phyloP scores from a whole-genome alignment of 2,113 vertebrate species.

The Melanostigma gelatinosum region DNA sequence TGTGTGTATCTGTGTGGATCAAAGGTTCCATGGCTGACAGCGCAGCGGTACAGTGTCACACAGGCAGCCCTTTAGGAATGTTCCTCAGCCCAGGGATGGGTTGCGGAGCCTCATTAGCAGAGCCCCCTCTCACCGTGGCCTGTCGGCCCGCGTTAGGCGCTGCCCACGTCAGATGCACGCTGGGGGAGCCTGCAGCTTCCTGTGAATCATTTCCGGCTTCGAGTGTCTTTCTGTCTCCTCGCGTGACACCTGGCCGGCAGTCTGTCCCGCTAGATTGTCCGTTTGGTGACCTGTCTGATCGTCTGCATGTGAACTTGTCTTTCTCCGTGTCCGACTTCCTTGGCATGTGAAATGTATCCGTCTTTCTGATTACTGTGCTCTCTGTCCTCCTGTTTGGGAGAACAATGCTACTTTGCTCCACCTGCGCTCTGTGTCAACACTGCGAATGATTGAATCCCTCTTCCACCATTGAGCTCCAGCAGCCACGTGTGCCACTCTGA shows the following conservation, averaged over 20 bases:
- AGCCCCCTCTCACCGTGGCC: slow-evolving; percentile 86
- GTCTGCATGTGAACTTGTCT: neutral
- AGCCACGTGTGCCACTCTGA: slow-evolving; percentile 83
- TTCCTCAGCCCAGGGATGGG: slow-evolving; percentile 79
- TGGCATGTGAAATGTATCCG: neutral
- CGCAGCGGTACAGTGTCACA: slow-evolving; percentile 77
- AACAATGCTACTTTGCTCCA: neutral
- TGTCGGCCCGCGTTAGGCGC: slow-evolving; percentile 88
- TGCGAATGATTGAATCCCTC: slow-evolving; percentile 19
- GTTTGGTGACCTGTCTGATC: neutral
- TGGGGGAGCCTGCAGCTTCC: slow-evolving; percentile 82
- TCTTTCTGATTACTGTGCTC: neutral
- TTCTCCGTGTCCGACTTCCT: neutral
- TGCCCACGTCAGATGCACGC: slow-evolving; percentile 85
- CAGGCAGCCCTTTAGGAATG: slow-evolving; percentile 79
- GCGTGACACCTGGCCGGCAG: slow-evolving; percentile 52
- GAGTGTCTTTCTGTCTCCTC: slow-evolving; percentile 76
- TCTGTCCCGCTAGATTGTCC: neutral
- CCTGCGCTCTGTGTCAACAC: slow-evolving; percentile 1
- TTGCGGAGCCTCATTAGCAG: slow-evolving; percentile 84
- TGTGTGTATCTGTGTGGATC: slow-evolving; percentile 69
- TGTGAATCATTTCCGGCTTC: slow-evolving; percentile 82
- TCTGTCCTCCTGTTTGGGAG: slow-evolving; percentile 8
- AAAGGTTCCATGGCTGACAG: slow-evolving; percentile 68
- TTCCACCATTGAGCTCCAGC: slow-evolving; percentile 12